Percentiles rank a stretch among this genome's conserved stretches.
phyloP scores from a whole-genome alignment of 2,113 vertebrate genomes.

The Apeltes quadracus region DNA sequence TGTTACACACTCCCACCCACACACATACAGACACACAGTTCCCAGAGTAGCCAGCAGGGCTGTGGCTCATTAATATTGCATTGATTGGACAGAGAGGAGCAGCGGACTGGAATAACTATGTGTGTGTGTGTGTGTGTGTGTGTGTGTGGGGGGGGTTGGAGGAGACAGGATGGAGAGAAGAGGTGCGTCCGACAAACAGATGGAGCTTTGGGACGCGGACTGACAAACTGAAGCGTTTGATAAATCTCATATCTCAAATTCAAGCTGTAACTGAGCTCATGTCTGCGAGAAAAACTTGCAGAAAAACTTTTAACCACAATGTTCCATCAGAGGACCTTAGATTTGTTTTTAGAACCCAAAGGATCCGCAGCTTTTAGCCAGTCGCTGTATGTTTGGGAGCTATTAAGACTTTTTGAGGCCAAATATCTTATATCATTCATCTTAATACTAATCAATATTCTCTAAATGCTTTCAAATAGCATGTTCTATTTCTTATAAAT shows the following conservation, averaged over 20 bases:
- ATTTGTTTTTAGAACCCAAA: neutral
- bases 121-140: conserved; percentile 26
- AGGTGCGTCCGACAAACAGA: neutral
- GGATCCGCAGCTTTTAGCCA: neutral
- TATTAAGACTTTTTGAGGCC: neutral
- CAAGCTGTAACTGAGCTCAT: neutral
- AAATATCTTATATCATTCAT: neutral
- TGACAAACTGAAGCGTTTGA: neutral
- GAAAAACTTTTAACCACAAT: neutral
- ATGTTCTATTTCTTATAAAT: neutral
- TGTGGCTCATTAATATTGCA: conserved; percentile 72
- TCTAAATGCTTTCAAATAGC: neutral
- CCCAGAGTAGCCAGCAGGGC: conserved; percentile 44
- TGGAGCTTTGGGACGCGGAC: neutral
- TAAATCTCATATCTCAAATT: neutral
- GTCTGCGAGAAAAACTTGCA: neutral
- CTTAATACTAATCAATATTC: too few relatives aligned
- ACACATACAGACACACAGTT: conserved; percentile 28
- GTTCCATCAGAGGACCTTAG: neutral
- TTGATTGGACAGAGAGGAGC: conserved; percentile 63
- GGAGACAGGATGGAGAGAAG: neutral
- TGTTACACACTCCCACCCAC: neutral
- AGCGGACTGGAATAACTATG: conserved; percentile 49
- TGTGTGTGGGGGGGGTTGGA: neutral
- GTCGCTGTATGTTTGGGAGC: neutral